Conservation (phyloP, 2,113 vertebrate genomes). For the Nanorana parkeri region DNA sequence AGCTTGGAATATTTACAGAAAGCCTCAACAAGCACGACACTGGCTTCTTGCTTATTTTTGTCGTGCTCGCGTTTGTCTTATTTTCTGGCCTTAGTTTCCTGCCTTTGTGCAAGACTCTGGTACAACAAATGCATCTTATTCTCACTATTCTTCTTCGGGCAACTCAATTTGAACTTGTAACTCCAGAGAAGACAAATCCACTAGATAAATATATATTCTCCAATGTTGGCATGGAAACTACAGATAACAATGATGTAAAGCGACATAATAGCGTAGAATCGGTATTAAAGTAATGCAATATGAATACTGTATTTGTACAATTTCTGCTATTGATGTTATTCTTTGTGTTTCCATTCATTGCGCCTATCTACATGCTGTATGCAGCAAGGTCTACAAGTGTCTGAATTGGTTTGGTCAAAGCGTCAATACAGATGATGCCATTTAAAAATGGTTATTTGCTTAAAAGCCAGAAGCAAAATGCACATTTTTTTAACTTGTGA, state of each 20-base stretch:
- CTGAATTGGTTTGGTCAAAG: too few species aligned
- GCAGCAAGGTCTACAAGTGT: too few species aligned
- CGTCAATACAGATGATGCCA: too few species aligned
- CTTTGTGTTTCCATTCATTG: too few species aligned
- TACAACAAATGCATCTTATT: slow-evolving; percentile 7
- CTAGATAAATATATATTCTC: background rate
- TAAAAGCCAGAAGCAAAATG: too few species aligned
- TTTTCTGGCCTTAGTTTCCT: background rate
- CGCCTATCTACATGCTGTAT: too few species aligned
- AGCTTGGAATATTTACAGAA: background rate
- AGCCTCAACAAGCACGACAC: background rate
- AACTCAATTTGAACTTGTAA: background rate
- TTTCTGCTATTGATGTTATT: too few species aligned
- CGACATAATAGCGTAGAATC: background rate
- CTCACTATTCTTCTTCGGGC: background rate
- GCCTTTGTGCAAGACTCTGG: background rate
- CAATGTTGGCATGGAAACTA: slow-evolving; percentile 30
- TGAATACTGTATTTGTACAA: background rate
- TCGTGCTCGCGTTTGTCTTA: background rate
- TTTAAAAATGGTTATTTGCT: too few species aligned
- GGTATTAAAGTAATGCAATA: background rate
- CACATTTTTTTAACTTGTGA: too few species aligned
- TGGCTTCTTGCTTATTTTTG: background rate
- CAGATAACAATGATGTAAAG: background rate
- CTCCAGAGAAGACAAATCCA: background rate